Evolutionary conservation across 2,888 invertebrate genomes (phyloP), one percentile per base, ranked within the genome.

Genomic region (Drosophila demipolita): DNA sequence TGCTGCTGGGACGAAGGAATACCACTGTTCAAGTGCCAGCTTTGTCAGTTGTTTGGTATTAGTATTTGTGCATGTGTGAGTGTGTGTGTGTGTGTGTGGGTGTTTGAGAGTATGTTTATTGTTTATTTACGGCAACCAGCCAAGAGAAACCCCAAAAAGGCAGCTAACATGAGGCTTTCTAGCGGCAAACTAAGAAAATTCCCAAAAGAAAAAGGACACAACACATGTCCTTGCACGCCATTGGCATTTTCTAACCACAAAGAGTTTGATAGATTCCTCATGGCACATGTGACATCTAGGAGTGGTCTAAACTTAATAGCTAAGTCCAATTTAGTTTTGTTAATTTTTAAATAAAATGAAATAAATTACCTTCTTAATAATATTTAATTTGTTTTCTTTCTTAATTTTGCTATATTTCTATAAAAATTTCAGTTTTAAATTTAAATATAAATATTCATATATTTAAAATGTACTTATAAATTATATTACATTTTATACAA

Each of bases 81-180:
- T 1, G 17, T 36, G 76, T 63, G 60, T 81, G 83, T 79, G 45
- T 33, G 61, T 62, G 66, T 63, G 36, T 65, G 29, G 20, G 36
- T 50, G 58, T 64, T 60, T 20, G 61, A 15, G 54, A 74, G 85
- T 73, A 55, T 89, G 89, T 86, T 83, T 90, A 80, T 87, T 89
- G 85, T 90, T 90, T 90, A 86, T 87, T 83, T 89, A 80, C 84
- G 86, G 77, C 79, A 89, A 90, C 90, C 90, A 89, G 88, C 81
- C 82, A 89, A 89, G 77, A 82, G 88, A 86, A 90, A 88, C 82
- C 86, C 80, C 84, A 84, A 82, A 87, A 87, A 86, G 83, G 88
- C 83, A 87, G 85, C 82, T 82, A 83, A 87, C 87, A 87, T 85
- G 83, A 67, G 80, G 85, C 87, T 87, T 87, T 81, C 80, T 71